Evolutionary conservation across 2,113 vertebrate species (phyloP).

Genomic region (Falco punctatus): DNA sequence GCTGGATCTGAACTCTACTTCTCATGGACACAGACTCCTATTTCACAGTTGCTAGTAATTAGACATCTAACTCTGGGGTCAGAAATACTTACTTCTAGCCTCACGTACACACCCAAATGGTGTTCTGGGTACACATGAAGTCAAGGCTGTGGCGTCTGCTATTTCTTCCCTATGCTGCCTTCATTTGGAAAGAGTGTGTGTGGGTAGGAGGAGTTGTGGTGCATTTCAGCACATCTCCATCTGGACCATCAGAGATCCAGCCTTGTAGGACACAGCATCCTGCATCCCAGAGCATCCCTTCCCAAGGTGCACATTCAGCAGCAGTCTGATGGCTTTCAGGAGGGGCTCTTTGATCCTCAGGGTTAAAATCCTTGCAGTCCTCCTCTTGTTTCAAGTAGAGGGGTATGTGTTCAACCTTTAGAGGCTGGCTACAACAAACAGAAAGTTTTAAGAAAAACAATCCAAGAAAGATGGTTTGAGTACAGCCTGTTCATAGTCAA

Average conservation of each 20-base stretch:
- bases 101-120: background rate
- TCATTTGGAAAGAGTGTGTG: background rate
- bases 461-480: fast-evolving
- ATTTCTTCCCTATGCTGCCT: background rate
- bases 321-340: background rate
- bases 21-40: background rate
- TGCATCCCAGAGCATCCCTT: background rate
- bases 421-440: background rate
- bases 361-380: background rate
- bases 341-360: background rate
- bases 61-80: background rate
- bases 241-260: background rate
- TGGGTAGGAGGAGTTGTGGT: background rate
- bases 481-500: background rate
- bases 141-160: fast-evolving
- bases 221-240: background rate
- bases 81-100: background rate
- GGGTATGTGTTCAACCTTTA: background rate
- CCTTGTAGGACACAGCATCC: background rate
- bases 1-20: background rate
- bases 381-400: background rate
- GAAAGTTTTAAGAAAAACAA: background rate
- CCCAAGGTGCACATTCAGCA: background rate
- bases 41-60: background rate
- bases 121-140: background rate